These are phyloP conservation scores for Dolichomitus sp. DNA, from an alignment of 2,888 invertebrate species.

Conservation along the genomic window DNA sequence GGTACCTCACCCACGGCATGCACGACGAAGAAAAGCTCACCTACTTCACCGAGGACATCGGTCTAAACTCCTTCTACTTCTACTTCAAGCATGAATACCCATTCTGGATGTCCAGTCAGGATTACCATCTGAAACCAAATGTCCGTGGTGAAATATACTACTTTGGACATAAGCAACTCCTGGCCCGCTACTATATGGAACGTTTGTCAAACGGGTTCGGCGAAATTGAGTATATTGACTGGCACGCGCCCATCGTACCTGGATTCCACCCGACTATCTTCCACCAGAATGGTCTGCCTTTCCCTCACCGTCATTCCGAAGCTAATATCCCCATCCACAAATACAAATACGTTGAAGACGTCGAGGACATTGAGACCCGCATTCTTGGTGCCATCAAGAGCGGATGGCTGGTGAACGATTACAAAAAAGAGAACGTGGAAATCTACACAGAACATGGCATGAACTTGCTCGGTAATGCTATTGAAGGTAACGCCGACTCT, in stretches of 20 bases:
- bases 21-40: conserved; percentile 88
- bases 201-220: conserved; percentile 90
- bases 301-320: conserved; percentile 78
- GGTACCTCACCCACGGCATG: conserved; percentile 83
- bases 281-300: conserved; percentile 89
- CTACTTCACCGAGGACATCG: conserved; percentile 92
- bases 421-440: conserved; percentile 61
- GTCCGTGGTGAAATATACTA: conserved; percentile 90
- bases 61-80: conserved; percentile 90
- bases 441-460: conserved; percentile 85
- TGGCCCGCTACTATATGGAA: conserved; percentile 91
- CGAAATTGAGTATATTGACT: conserved; percentile 88
- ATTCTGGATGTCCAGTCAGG: conserved; percentile 88
- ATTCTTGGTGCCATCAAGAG: conserved; percentile 77
- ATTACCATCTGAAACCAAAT: conserved; percentile 86
- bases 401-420: conserved; percentile 69
- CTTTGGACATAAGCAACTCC: conserved; percentile 89
- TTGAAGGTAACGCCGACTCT: conserved; percentile 86
- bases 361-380: conserved; percentile 75
- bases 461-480: conserved; percentile 87
- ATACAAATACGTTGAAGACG: conserved; percentile 71
- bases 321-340: conserved; percentile 72
- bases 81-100: conserved; percentile 89
- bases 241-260: conserved; percentile 86
- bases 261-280: conserved; percentile 89